These are phyloP conservation scores for Cladorhizidae sp. DNA, from an alignment of 37 sponge, comb jelly and placozoan genomes.

Conservation along the genomic window DNA sequence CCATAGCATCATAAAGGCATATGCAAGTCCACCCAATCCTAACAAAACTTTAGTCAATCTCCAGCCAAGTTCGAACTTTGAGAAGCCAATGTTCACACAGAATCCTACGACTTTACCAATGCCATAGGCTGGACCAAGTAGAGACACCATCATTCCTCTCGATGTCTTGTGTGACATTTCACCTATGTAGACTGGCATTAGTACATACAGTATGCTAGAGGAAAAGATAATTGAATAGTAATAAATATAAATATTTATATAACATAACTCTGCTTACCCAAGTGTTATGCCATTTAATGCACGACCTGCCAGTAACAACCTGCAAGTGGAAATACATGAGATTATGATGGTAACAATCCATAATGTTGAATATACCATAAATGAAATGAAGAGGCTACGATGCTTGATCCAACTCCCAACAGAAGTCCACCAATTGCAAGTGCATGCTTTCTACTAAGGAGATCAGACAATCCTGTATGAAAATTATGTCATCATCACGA, in stretches of 20 bases:
- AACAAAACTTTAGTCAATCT: background rate
- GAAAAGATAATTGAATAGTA: background rate
- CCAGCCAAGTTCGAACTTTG: background rate
- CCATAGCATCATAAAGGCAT: background rate
- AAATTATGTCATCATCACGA: background rate
- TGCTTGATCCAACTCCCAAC: background rate
- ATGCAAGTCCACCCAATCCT: background rate
- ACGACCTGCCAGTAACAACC: background rate
- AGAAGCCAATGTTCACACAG: background rate
- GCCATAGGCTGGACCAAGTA: background rate
- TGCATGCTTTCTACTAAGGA: background rate
- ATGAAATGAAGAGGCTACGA: background rate
- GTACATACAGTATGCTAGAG: constrained; percentile 4
- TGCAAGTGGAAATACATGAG: background rate
- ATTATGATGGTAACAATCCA: background rate
- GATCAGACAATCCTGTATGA: background rate
- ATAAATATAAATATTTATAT: background rate
- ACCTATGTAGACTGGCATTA: constrained; percentile 9
- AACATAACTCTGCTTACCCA: background rate
- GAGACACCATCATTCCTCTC: background rate
- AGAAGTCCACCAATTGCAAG: background rate
- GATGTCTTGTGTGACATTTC: constrained; percentile 9
- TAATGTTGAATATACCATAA: background rate
- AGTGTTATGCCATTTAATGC: background rate
- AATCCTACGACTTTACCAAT: background rate